Evolutionary conservation across 1,140 invertebrate genomes (phyloP), one percentile per base, ranked within the genome.

Genomic region (Drosophila quadrilineata): DNA sequence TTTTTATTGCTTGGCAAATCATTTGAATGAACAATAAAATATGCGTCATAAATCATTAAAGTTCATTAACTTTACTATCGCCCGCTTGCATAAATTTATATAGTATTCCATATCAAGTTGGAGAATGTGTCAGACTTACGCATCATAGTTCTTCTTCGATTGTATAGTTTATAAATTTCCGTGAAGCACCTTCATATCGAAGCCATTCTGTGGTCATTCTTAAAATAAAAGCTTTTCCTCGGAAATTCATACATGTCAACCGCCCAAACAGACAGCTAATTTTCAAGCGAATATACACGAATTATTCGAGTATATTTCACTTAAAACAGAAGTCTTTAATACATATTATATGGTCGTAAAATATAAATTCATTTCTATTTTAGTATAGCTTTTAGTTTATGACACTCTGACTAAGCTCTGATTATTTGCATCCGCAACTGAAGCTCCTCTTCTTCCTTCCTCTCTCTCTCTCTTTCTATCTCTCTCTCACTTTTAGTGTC

Each of bases 231-330:
- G 35, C 29, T 43, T 50, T 65, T 65, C 36, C 16, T n/a, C 6
- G 22, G 62, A 65, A 65, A 50, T 65, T 49, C 43, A 26, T n/a
- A n/a, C 21, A 50, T 58, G 53, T 41, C 60, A 64, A 57, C 9
- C 50, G n/a, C n/a, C n/a, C n/a, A 29, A 28, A 46, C 26, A 14
- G 35, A 19, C 54, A 40, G 31, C 53, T 16, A 50, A 65, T 26
- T 49, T 57, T 41, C 43, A 58, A 60, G 6, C 28, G 21, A 43
- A 5, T 31, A 8, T 2, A n/a, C n/a, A 43, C 22, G n/a, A 22
- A 12, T 16, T 43, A n/a, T n/a, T n/a, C n/a, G n/a, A n/a, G n/a
- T n/a, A n/a, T n/a, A n/a, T n/a, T n/a, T n/a, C n/a, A n/a, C n/a
- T n/a, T n/a, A n/a, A n/a, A n/a, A n/a, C n/a, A n/a, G n/a, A n/a